These are phyloP conservation scores for Bilobella aurantiaca DNA, from an alignment of 1,140 invertebrate species.

Conservation along the genomic window DNA sequence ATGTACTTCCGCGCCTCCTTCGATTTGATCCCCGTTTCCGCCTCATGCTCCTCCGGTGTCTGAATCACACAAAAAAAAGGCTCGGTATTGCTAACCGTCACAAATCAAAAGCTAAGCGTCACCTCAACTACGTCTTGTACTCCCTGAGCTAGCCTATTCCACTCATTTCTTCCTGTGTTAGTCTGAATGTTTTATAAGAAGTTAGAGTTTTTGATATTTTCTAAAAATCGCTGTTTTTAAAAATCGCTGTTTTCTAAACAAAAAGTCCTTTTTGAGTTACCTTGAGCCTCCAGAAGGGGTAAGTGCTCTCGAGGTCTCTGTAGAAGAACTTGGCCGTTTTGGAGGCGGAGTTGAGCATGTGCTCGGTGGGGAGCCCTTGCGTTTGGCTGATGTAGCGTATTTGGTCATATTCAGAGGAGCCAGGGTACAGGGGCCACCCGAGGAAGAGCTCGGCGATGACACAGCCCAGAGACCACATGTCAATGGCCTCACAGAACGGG, in stretches of 20 bases:
- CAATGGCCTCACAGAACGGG: constrained; percentile 98
- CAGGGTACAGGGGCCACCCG: constrained; percentile 98
- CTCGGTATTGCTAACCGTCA: too few relatives aligned
- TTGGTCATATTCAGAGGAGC: constrained; percentile 99
- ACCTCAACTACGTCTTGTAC: too few relatives aligned
- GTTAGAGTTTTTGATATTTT: too few relatives aligned
- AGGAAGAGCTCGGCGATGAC: constrained; percentile 98
- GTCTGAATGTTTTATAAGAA: too few relatives aligned
- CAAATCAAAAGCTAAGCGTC: too few relatives aligned
- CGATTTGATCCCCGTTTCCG: constrained; percentile 93
- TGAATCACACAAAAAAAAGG: constrained; percentile 37
- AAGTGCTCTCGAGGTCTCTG: constrained; percentile 87
- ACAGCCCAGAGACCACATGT: constrained; percentile 99
- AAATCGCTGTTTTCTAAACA: too few relatives aligned
- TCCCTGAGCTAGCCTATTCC: too few relatives aligned
- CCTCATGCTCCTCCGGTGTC: constrained; percentile 95
- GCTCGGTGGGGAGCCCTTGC: constrained; percentile 88
- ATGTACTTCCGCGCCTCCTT: constrained; percentile 99
- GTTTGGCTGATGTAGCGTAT: constrained; percentile 86
- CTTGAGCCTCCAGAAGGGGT: constrained; percentile 95
- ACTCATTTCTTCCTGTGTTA: too few relatives aligned
- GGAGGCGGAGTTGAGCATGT: constrained; percentile 97
- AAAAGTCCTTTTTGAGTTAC: constrained; percentile 40
- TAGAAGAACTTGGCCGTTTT: constrained; percentile 99
- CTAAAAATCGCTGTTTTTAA: too few relatives aligned